A percentile compares a stretch with the other conserved stretches of the same genome.
Conservation (phyloP, 2,888 invertebrate genomes). For the Teleiodes luculella region DNA sequence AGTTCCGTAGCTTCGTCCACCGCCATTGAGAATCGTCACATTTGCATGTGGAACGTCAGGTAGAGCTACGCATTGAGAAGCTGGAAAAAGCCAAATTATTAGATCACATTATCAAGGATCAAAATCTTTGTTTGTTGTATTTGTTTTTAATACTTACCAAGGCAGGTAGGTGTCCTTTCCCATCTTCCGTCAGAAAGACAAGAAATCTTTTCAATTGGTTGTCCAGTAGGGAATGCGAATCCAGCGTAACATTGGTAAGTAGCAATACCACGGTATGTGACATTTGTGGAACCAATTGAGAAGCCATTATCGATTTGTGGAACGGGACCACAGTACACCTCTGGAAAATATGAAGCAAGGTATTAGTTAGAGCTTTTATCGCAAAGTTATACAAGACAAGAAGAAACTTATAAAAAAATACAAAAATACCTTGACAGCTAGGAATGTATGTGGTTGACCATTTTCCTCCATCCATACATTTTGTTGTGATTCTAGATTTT, state of each 20-base stretch:
- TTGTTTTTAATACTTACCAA: conserved; percentile 74
- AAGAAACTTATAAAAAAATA: no score
- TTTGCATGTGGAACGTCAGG: conserved; percentile 93
- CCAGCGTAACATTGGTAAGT: conserved; percentile 98
- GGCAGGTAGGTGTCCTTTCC: conserved; percentile 94
- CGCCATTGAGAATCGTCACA: conserved; percentile 91
- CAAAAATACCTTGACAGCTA: conserved; percentile 93
- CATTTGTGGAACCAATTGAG: conserved; percentile 96
- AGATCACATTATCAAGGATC: no score
- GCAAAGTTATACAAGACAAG: no score
- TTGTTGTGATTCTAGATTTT: conserved; percentile 88
- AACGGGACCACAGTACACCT: conserved; percentile 97
- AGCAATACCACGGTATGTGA: conserved; percentile 94
- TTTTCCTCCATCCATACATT: conserved; percentile 92
- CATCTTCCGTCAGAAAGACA: conserved; percentile 94
- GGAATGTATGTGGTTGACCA: conserved; percentile 96
- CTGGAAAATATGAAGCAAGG: conserved; percentile 54
- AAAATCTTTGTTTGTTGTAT: no score
- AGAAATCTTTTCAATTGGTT: conserved; percentile 92
- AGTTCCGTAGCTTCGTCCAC: conserved; percentile 94
- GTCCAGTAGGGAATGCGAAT: conserved; percentile 93
- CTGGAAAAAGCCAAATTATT: conserved; percentile 66
- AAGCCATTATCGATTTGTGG: conserved; percentile 99
- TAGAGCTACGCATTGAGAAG: conserved; percentile 93
- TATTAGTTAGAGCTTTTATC: neutral